Conservation (phyloP, 2,113 vertebrate genomes). For the Cercopithecus mona region DNA sequence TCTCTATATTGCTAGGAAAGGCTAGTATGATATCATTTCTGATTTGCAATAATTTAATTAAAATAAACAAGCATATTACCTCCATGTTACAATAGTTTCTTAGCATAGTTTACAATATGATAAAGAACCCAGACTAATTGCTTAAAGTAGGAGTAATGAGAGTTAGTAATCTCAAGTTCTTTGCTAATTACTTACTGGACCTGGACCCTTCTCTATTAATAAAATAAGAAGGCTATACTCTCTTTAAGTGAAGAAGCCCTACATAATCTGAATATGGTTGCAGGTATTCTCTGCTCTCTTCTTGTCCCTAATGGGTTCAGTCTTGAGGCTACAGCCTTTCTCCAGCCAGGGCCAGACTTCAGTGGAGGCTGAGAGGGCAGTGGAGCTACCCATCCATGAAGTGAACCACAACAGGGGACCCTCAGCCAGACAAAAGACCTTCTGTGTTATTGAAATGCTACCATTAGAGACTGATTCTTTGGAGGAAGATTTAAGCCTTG, state of each 20-base stretch:
- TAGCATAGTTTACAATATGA: conserved; percentile 49
- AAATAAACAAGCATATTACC: conserved; percentile 76
- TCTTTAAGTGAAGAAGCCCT: background rate
- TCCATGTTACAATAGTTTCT: conserved; percentile 50
- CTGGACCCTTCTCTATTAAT: background rate
- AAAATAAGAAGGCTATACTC: background rate
- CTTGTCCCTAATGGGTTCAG: background rate
- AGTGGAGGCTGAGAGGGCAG: background rate
- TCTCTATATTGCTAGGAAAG: conserved; percentile 74
- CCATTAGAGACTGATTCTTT: background rate
- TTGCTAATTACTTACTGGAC: conserved; percentile 41
- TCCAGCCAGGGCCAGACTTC: background rate
- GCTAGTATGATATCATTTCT: conserved; percentile 80
- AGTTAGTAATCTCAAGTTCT: conserved; percentile 2
- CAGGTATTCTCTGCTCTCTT: background rate
- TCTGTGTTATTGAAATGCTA: background rate
- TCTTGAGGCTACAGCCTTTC: background rate
- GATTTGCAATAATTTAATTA: conserved; percentile 77
- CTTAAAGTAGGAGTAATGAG: conserved; percentile 12
- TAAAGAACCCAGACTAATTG: conserved; percentile 54
- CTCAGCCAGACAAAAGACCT: background rate
- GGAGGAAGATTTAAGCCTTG: background rate
- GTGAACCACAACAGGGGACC: background rate
- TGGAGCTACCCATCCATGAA: background rate
- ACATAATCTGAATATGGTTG: background rate